Conservation (phyloP, 2,113 vertebrate species). For the Sorex fumeus region DNA sequence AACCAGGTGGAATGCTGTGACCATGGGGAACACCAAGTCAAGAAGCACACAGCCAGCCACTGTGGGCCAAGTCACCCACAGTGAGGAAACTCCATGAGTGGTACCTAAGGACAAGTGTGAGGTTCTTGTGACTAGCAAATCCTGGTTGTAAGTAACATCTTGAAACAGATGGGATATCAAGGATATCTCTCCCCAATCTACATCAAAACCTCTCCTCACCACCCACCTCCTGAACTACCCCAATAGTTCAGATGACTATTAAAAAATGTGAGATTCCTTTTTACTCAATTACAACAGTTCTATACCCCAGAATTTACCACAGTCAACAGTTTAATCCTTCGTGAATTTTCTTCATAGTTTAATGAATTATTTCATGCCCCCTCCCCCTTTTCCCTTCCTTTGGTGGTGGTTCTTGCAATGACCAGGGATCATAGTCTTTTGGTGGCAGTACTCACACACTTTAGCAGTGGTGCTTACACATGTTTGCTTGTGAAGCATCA, state of each 20-base stretch:
- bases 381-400: too few relatives aligned
- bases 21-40: neutral
- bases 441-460: too few relatives aligned
- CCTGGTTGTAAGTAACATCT: neutral
- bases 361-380: too few relatives aligned
- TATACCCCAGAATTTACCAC: neutral
- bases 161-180: neutral
- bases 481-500: too few relatives aligned
- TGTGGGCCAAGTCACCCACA: neutral
- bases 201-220: neutral
- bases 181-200: too few relatives aligned
- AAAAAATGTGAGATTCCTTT: neutral
- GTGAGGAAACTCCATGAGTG: neutral
- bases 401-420: too few relatives aligned
- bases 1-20: neutral
- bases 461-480: too few relatives aligned
- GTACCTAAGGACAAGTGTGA: neutral
- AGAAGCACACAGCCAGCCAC: neutral
- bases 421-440: too few relatives aligned
- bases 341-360: neutral
- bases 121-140: neutral
- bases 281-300: neutral
- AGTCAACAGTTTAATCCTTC: constrained; percentile 8
- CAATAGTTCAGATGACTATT: neutral
- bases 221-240: neutral